These are phyloP conservation scores for Tiliacea aurago DNA, from an alignment of 2,888 invertebrate species.

Conservation along the genomic window DNA sequence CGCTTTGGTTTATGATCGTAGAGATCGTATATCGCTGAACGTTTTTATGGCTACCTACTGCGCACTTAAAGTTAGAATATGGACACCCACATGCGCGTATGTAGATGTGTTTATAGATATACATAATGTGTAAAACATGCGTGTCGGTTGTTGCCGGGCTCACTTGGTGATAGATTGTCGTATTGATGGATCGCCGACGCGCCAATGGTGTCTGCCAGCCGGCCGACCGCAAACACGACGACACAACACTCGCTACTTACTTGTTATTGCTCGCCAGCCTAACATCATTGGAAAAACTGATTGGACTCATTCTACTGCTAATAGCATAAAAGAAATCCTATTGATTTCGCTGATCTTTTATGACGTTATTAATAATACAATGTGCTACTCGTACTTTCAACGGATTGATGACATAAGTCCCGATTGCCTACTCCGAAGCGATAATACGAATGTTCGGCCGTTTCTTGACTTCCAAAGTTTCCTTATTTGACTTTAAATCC, in stretches of 20 bases:
- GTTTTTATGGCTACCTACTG: slow-evolving; percentile 61
- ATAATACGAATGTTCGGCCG: too few relatives aligned
- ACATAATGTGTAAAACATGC: slow-evolving; percentile 65
- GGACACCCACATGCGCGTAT: slow-evolving; percentile 51
- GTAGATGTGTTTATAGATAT: slow-evolving; percentile 42
- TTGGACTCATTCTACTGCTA: slow-evolving; percentile 41
- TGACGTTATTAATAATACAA: slow-evolving; percentile 6
- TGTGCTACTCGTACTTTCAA: slow-evolving; percentile 31
- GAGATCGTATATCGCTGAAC: slow-evolving; percentile 61
- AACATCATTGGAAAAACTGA: slow-evolving; percentile 58
- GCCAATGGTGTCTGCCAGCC: slow-evolving; percentile 70
- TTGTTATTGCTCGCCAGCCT: slow-evolving; percentile 64
- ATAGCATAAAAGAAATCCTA: slow-evolving; percentile 28
- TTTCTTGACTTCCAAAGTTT: too few relatives aligned
- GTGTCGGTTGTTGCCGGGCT: slow-evolving; percentile 60
- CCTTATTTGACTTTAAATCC: too few relatives aligned
- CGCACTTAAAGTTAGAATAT: slow-evolving; percentile 49
- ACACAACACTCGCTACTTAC: slow-evolving; percentile 66
- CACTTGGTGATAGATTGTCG: slow-evolving; percentile 81
- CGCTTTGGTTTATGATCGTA: slow-evolving; percentile 62
- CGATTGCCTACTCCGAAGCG: too few relatives aligned
- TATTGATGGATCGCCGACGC: slow-evolving; percentile 80
- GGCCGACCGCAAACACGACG: slow-evolving; percentile 78
- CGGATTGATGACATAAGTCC: slow-evolving; percentile 21
- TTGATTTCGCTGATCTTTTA: slow-evolving; percentile 28